Base-by-base conservation (phyloP, 2,797 vertebrate genomes). In the Vultur gryphus region DNA sequence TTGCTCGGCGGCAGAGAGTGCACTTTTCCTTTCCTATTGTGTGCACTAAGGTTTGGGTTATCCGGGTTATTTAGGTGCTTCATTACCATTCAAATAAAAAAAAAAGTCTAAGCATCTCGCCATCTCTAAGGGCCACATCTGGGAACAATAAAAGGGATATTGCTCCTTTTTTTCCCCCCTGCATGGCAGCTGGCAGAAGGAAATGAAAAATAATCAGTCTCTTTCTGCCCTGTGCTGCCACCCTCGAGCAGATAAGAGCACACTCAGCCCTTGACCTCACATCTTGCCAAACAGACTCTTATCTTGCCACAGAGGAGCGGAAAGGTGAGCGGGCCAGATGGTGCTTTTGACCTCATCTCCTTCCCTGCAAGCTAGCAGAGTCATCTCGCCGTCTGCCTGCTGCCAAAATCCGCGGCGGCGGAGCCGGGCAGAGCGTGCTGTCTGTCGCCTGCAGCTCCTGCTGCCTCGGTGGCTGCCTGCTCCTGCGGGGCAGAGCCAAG, bases 321-420 rank as follows among this genome's bases (percentile, higher is more conserved):
- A 31, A 41, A 55, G 90, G 71, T 37, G 80, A 93, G 51, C 0
- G 0, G 90, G 46, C 44, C 95, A 84, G 89, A 92, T 19, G 84
- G 84, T 35, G 77, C 20, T 69, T 83, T 92, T 14, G 31, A 3
- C 55, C 64, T 84, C 64, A 12, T 58, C 64, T 91, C 10, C 17
- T 20, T 52, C 88, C 61, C 94, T 31, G 69, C 11, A 59, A 54
- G 86, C 31, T 9, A 64, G 61, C 76, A 29, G 75, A 71, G 75
- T 4, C 48, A 13, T 21, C 39, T 33, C 0, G 0, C 54, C 5
- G 18, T 33, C 23, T 52, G 62, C 69, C 49, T 4, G 72, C 64
- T 41, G 79, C 76, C 86, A 24, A 13, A 39, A 37, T 12, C 8
- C 0, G 0, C 1, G 15, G 48, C 5, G 1, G 16, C 0, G 5